Evolutionary conservation across 2,113 vertebrate genomes (phyloP).

Genomic region (Pogonocichla stellata): DNA sequence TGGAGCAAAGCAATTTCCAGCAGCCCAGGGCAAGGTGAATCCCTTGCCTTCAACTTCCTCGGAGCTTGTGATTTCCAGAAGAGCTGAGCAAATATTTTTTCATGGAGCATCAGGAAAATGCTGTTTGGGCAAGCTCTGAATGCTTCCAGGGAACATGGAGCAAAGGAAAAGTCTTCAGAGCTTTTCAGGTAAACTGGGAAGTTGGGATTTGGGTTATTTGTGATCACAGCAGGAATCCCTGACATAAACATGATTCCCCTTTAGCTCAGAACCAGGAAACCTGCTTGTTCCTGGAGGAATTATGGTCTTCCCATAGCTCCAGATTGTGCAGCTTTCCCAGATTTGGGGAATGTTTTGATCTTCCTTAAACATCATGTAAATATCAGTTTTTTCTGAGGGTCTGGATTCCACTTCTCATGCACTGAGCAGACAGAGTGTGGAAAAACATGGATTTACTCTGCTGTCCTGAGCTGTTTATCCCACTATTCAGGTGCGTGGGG

Average conservation of each 20-base stretch:
- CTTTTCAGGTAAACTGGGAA: not conserved
- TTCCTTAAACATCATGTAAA: not conserved
- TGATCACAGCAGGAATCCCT: not conserved
- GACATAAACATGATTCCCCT: not conserved
- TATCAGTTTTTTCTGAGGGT: not conserved
- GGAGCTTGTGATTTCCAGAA: not conserved
- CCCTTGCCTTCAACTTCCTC: not conserved
- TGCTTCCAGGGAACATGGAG: not conserved
- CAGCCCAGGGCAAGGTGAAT: constrained; percentile 60
- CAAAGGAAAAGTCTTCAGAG: not conserved
- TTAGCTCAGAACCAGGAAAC: not conserved
- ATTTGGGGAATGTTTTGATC: not conserved
- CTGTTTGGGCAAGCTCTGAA: not conserved
- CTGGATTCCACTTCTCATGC: not conserved
- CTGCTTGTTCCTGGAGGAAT: not conserved
- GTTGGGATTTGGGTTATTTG: not conserved
- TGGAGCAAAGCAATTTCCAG: constrained; percentile 38
- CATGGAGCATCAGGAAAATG: not conserved
- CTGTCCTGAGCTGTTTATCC: not conserved
- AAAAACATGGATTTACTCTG: not conserved
- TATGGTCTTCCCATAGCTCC: not conserved
- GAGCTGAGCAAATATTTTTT: constrained; percentile 59
- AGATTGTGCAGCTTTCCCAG: not conserved
- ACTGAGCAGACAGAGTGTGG: not conserved
- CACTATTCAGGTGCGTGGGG: fast-evolving